Base-by-base conservation (phyloP, 2,113 vertebrate genomes). In the Clarias magur region DNA sequence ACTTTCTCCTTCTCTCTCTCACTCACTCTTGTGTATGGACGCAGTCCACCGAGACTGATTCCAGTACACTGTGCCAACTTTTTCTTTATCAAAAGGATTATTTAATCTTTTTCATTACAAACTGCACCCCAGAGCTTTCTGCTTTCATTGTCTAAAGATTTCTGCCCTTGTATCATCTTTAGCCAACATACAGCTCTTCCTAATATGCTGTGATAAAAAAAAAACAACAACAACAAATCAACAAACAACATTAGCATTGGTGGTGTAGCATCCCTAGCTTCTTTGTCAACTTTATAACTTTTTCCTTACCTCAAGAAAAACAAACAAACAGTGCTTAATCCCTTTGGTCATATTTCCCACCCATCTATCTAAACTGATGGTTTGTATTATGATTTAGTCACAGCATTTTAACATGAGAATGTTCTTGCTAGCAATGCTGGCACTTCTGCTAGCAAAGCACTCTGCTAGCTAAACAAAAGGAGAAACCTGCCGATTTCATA, bases 81-180 rank as follows among this genome's bases (percentile, higher is more conserved):
- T 85, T 56, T 34, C 16, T 42, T 65, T 62, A 7, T 63, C 48
- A 85, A 27, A 84, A 42, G 13, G 21, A 7, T 85, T 78, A 30
- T 54, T 65, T 85, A 54, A 30, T 38, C 60, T 15, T 56, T 56
- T 2, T 78, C 16, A 42, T 53, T 78, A 78, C 63, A 83, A 54
- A 56, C 53, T 57, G 38, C 82, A 25, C 53, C 48, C 17, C 19
- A 23, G 56, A n/a, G 30, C 38, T 73, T 56, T 53, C 48, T 83
- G 48, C n/a, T 56, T 62, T n/a, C 57, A 76, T 3, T 4, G 56
- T 34, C 62, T 83, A 68, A 83, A 83, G 23, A 2, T 27, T 57
- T 48, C 54, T 81, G 82, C 60, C 73, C 75, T 85, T 65, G 80
- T 70, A 10, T 78, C 65, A 80, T 80, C 17, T 70, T n/a, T 62